Base-by-base conservation (phyloP, 1,140 invertebrate species). In the Aethina tumida region DNA sequence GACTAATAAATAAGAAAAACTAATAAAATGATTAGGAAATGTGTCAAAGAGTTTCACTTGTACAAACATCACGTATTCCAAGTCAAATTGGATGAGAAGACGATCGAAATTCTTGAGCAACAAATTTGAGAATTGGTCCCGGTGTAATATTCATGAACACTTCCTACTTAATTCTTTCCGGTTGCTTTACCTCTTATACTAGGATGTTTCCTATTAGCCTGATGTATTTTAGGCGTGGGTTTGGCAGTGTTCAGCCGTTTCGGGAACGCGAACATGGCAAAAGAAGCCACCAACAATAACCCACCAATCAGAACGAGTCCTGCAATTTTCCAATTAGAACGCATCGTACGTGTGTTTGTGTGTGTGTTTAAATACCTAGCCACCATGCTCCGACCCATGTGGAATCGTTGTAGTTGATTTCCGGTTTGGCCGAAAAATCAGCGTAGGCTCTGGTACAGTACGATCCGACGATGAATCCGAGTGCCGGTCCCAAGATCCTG, bases 381-480 rank as follows among this genome's bases (percentile, higher is more conserved):
- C 87, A 93, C 89, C 88, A 93, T 25, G 87, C 88, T 13, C 88
- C 86, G 14, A 93, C 79, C 88, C 88, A 94, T 60, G 82, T 72
- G 1, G 86, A 85, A 68, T 93, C 84, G n/a, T 70, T 77, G 20
- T 84, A 79, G 38, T 78, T 76, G 43, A 87, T 83, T 45, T 77
- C 76, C 4, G 84, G 81, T 57, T 82, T 74, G 4, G 67, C 62
- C 1, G 77, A 70, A 3, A 90, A 75, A 62, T 93, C 78, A 13
- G 87, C 86, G 56, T 91, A 91, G 31, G 92, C 68, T 45, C 81
- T 76, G 0, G 89, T 93, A 60, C 89, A 93, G 7, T 92, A 62
- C 1, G 88, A 88, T n/a, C 89, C 89, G 8, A 95, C 71, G 10
- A 93, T 78, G 53, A 94, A 94, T 1, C 90, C 90, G 9, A 90